These are phyloP conservation scores for Urosaurus nigricauda DNA, from an alignment of 2,797 vertebrate genomes.

Conservation along the genomic window DNA sequence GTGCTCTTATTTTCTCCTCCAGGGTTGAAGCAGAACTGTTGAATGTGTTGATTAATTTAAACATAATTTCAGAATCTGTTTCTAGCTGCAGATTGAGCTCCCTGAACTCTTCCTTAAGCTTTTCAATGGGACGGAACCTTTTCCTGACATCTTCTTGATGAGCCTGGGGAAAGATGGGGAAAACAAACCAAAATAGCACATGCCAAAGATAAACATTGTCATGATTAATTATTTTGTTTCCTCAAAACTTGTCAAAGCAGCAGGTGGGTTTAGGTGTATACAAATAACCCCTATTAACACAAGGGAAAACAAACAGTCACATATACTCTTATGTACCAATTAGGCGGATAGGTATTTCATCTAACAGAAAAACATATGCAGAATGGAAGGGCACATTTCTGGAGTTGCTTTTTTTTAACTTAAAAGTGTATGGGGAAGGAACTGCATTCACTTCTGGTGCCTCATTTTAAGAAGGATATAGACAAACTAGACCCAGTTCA, in stretches of 20 bases:
- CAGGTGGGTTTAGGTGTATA: background rate
- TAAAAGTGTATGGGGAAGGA: no score
- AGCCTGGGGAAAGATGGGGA: constrained; percentile 66
- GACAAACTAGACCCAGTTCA: no score
- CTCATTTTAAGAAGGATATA: no score
- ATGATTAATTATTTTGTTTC: background rate
- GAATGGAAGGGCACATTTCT: background rate
- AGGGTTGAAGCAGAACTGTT: constrained; percentile 85
- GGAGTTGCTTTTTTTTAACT: background rate
- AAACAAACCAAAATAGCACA: constrained; percentile 29
- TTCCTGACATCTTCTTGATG: constrained; percentile 75
- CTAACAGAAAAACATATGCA: background rate
- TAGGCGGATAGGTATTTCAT: background rate
- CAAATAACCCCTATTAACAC: background rate
- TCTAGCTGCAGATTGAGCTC: constrained; percentile 89
- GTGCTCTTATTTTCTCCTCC: constrained; percentile 85
- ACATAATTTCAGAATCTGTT: constrained; percentile 92
- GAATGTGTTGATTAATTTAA: constrained; percentile 86
- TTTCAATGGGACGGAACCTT: constrained; percentile 86
- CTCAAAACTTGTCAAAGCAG: background rate
- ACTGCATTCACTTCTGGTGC: no score
- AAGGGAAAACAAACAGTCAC: background rate
- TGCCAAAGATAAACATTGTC: background rate
- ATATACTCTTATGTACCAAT: background rate
- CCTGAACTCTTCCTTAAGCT: constrained; percentile 90